Evolutionary conservation across 2,888 invertebrate genomes (phyloP), one percentile per base, ranked within the genome.

Genomic region (Synergus japonicus): DNA sequence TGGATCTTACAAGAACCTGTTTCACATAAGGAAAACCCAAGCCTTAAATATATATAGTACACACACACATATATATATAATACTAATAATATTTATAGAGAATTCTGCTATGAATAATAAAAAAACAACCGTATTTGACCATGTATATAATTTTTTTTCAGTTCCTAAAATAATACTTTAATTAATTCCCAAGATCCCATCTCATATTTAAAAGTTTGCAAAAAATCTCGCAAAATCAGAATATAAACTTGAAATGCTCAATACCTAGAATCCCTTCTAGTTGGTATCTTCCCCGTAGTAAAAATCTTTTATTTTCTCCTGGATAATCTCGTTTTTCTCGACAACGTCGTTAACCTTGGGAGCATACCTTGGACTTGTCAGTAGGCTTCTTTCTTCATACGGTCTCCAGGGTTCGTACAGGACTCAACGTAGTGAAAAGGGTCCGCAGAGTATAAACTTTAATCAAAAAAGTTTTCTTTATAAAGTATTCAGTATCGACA

Each of bases 311-410:
- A 69, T 69, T 69, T 69, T 69, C 37, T 10, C 8, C 37, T 22
- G 69, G 49, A 54, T 54, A 37, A 69, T 69, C 69, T 69, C 18
- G 67, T 67, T 69, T 9, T 69, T 54, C 49, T 37, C 29, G 15
- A 69, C 46, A 29, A 54, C 69, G 29, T 69, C 49, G 69, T 49
- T 69, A 49, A 46, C 67, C 67, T 67, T 67, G 67, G 29, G 12
- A 46, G 12, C 7, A 9, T 54, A 54, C 46, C 67, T 67, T 67
- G 67, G 10, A 46, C 13, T 22, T 46, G 44, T 46, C 46, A 44
- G 7, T 13, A 67, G 12, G 46, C 46, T n/a, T 69, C 69, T 69
- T 49, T 49, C 49, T 29, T 69, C 69, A 69, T 69, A 69, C 69
- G 29, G 29, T 49, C 49, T 69, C 46, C 46, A 69, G 29, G 69